Conservation (phyloP, 1,140 invertebrate species). For the Drosophila funebris region DNA sequence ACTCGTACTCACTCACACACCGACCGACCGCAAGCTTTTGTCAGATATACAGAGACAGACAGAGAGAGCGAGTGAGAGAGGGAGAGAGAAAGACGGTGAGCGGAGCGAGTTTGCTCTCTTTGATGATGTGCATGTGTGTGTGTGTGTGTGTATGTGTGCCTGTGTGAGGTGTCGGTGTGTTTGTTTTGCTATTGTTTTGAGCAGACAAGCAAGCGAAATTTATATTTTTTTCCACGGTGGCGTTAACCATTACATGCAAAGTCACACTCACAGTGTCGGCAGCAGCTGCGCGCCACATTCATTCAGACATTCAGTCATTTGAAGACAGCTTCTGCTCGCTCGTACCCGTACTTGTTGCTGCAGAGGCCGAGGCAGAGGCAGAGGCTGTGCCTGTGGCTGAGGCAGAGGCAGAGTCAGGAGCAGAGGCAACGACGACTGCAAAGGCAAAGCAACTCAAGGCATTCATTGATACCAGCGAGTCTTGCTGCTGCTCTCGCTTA, state of each 20-base stretch:
- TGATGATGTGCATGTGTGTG: neutral
- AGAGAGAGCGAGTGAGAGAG: conserved; percentile 13
- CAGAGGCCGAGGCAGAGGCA: neutral
- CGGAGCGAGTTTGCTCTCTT: conserved; percentile 28
- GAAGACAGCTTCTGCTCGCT: conserved; percentile 1
- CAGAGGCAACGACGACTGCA: neutral
- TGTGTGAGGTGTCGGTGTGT: conserved; percentile 32
- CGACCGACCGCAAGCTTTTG: conserved; percentile 44
- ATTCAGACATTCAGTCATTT: conserved; percentile 52
- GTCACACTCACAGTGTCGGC: conserved; percentile 62
- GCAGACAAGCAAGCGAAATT: conserved; percentile 37
- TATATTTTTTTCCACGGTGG: conserved; percentile 47
- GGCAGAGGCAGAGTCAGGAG: neutral
- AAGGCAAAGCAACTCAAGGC: conserved; percentile 6
- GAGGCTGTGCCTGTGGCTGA: neutral
- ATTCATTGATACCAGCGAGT: conserved; percentile 33
- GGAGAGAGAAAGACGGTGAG: too few species aligned
- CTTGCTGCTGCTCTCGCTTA: conserved; percentile 1
- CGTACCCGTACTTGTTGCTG: conserved; percentile 11
- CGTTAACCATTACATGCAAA: conserved; percentile 80
- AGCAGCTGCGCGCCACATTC: conserved; percentile 46
- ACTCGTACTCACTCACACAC: conserved; percentile 29
- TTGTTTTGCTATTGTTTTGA: conserved; percentile 70
- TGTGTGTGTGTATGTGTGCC: conserved; percentile 9
- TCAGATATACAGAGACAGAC: neutral